Evolutionary conservation across 2,888 invertebrate genomes (phyloP), one percentile per base, ranked within the genome.

Genomic region (Erpobdella octoculata): DNA sequence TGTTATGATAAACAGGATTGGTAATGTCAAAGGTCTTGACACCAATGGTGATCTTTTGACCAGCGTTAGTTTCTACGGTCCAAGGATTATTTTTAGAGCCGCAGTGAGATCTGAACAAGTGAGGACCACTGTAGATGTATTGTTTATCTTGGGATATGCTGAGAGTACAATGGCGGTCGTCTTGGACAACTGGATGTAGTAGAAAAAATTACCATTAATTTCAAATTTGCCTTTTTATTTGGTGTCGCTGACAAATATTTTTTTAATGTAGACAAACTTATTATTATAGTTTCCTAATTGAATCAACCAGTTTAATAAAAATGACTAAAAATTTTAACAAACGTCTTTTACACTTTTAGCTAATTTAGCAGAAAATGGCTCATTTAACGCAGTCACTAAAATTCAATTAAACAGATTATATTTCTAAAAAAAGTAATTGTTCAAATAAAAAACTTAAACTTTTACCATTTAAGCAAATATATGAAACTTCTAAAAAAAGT

Each of bases 111-210:
- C 5, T 53, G 53, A 18, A 8, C 21, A 28, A 6, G 21, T 4
- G 21, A 12, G 53, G 53, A 53, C n/a, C n/a, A n/a, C 53, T 53
- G 21, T 25, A 12, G 53, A 53, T 53, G 53, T 53, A 28, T 12
- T 53, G 21, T n/a, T 15, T 53, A 28, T 18, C 53, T 4, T 12
- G 21, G 28, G 21, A 25, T 8, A 28, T 28, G 21, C 21, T 28
- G 21, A 53, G 21, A 25, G 21, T 53, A 53, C 21, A 53, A 8
- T 53, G 53, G 28, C 53, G 53, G 28, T n/a, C 15, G 21, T 53
- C 53, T 53, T 53, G 53, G 8, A 53, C 53, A 9, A 53, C 53
- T 53, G n/a, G n/a, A n/a, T n/a, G n/a, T n/a, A n/a, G n/a, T n/a
- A n/a, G n/a, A n/a, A n/a, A n/a, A n/a, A n/a, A n/a, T n/a, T n/a